Evolutionary conservation across 2,888 invertebrate genomes (phyloP).

Genomic region (Leptinotarsa juncta): DNA sequence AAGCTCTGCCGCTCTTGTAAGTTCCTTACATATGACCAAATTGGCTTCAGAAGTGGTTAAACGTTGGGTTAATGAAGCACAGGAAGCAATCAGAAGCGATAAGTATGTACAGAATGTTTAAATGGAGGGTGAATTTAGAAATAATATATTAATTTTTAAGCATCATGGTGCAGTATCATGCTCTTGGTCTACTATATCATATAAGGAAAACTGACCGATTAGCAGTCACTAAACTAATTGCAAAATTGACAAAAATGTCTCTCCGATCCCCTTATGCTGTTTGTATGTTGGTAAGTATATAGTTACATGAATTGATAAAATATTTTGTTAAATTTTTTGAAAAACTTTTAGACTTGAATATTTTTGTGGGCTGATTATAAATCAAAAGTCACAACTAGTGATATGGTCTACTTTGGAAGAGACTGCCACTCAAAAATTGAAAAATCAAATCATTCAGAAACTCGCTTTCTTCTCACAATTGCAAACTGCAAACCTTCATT

Average conservation of each 20-base stretch:
- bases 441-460: too few species aligned
- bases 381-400: too few species aligned
- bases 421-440: too few species aligned
- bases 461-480: too few species aligned
- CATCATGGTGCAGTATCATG: slow-evolving; percentile 97
- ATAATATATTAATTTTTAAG: slow-evolving; percentile 62
- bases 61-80: slow-evolving; percentile 98
- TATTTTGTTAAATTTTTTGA: too few species aligned
- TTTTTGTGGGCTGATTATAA: too few species aligned
- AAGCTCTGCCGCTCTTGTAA: slow-evolving; percentile 96
- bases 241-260: slow-evolving; percentile 84
- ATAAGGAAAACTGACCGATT: slow-evolving; percentile 93
- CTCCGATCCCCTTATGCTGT: slow-evolving; percentile 96
- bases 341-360: too few species aligned
- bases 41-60: slow-evolving; percentile 92
- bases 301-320: too few species aligned
- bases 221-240: slow-evolving; percentile 95
- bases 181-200: slow-evolving; percentile 93
- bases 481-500: background rate
- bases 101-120: slow-evolving; percentile 68
- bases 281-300: slow-evolving; percentile 84
- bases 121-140: background rate
- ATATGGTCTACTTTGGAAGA: too few species aligned
- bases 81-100: slow-evolving; percentile 91
- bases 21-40: slow-evolving; percentile 83